Evolutionary conservation across 2,113 vertebrate genomes (phyloP), one percentile per base, ranked within the genome.

Genomic region (Desmodus rotundus): DNA sequence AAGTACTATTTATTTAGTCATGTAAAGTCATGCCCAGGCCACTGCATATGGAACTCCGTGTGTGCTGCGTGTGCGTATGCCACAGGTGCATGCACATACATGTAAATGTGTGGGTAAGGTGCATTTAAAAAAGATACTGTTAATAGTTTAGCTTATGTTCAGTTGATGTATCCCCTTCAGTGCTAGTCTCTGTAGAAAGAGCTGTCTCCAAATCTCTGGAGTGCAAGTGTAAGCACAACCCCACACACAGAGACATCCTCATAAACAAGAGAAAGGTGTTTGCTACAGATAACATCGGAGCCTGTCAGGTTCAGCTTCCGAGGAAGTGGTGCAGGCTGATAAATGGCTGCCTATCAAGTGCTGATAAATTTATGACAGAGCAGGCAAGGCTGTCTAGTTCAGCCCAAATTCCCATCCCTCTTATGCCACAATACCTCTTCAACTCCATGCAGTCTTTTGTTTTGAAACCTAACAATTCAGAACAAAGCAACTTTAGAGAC

Each of bases 301-400:
- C 54, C 72, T 72, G 68, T 56, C 78, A 68, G 65, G 36, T 31
- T 61, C 56, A 41, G 24, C 84, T 87, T 73, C 54, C 58, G 74
- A 97, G 58, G 33, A 78, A 78, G 31, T 36, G 43, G 95, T 52
- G 14, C 20, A 45, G 76, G 38, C 54, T 92, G 94, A 97, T 81
- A 96, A 95, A 82, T 13, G 68, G 38, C 26, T 81, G 78, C 54
- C 50, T 87, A 94, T 19, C 89, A 78, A 88, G 83, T 63, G 38
- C 58, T 78, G 43, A 28, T 82, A 81, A 61, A 70, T 26, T 33
- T 70, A 70, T 45, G 88, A 63, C 80, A 93, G 77, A 89, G 74
- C 36, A 87, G 91, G 56, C 56, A 96, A 92, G 28, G 16, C 56
- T 36, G 4, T 86, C 83, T 76, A 58, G 61, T 72, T 63, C 74